Evolutionary conservation across 64 coral and sea anemone genomes (phyloP), one percentile per base, ranked within the genome.

Genomic region (Stichodactyla mertensii): DNA sequence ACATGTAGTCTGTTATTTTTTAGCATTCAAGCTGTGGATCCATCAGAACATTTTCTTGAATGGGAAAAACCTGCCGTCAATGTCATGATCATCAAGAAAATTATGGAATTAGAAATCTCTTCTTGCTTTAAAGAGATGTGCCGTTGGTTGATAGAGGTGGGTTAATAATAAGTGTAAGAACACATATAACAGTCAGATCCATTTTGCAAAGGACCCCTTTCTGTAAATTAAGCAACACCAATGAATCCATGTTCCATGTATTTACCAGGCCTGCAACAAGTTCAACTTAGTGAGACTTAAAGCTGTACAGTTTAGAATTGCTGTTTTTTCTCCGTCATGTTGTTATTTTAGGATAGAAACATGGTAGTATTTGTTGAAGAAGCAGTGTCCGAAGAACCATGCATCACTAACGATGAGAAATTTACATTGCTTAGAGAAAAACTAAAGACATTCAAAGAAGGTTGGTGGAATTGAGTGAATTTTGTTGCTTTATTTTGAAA

Each of bases 61-160:
- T 95, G 93, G 93, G 85, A 82, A 20, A 95, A 95, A 4, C 87
- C 82, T 52, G 58, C 93, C 1, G 77, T 89, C 6, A 88, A 86
- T 89, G 93, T 95, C 0, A n/a, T 95, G 19, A 81, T 95, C 80
- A 92, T 95, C 7, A 95, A 95, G 36, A 95, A 95, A 67, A 79
- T 95, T 20, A 83, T 67, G 36, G 93, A 95, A 45, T 22, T 55
- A 16, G 83, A 95, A 20, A 83, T 78, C 2, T 89, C 93, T 15
- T 51, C 27, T 6, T 86, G 84, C 66, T 95, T 95, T 22, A 95
- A 92, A 82, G 89, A 95, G 79, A 23, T 95, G 54, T 87, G 88
- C 6, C 36, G 19, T 22, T 95, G 93, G 93, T 83, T 95, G 23
- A 55, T 89, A 16, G 61, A 86, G 89, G 93, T 95, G 79, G 60